phyloP scores from a whole-genome alignment of 2,113 vertebrate genomes.

The Alethe castanea region DNA sequence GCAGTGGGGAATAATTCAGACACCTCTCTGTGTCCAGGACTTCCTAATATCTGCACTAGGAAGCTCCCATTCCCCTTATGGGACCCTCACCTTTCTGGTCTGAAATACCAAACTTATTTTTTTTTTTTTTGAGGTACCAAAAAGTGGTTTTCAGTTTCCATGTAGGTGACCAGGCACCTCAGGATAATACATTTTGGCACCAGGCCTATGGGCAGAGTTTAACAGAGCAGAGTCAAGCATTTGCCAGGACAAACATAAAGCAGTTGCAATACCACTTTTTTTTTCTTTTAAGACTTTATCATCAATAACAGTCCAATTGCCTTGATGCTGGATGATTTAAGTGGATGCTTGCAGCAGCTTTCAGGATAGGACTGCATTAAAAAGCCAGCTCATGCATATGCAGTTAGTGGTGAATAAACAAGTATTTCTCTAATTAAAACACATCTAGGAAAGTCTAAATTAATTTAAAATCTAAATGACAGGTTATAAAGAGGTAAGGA shows the following conservation, averaged over 20 bases:
- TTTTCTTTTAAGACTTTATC: not conserved
- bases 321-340: not conserved
- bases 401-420: constrained; percentile 27
- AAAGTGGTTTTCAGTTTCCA: not conserved
- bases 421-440: constrained; percentile 28
- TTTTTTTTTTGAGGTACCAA: not conserved
- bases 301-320: not conserved
- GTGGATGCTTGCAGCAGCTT: not conserved
- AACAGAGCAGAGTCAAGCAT: not conserved
- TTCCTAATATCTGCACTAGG: not conserved
- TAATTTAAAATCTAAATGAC: constrained; percentile 13
- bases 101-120: not conserved
- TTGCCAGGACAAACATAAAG: not conserved
- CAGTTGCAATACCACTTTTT: not conserved
- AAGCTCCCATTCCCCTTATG: not conserved
- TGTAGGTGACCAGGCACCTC: not conserved
- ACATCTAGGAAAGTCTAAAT: constrained; percentile 9
- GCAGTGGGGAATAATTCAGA: not conserved
- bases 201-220: not conserved
- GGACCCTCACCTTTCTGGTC: not conserved
- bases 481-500: not conserved
- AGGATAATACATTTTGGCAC: not conserved
- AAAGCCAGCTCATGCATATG: constrained; percentile 15
- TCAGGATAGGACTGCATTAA: not conserved
- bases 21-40: not conserved